Percentiles rank a stretch among this genome's conserved stretches.
Conservation (phyloP, 2,113 vertebrate genomes). For the Tachysurus fulvidraco region DNA sequence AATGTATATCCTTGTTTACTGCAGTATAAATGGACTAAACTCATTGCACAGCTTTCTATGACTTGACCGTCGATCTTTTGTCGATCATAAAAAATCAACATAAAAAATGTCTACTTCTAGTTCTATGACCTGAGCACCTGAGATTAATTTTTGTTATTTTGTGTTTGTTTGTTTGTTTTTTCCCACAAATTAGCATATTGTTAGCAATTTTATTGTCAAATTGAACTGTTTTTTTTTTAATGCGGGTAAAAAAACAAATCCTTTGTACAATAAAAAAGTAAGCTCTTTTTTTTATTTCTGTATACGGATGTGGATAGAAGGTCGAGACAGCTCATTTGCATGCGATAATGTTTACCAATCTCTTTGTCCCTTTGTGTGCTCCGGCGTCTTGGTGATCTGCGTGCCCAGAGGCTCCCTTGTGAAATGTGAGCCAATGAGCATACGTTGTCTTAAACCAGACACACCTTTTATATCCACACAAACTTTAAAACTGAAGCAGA, state of each 20-base stretch:
- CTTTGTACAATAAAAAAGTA: background rate
- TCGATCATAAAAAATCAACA: too few relatives aligned
- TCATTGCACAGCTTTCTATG: background rate
- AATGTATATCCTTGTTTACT: background rate
- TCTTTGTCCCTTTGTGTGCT: slow-evolving; percentile 15
- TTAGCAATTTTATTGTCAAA: background rate
- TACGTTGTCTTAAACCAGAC: slow-evolving; percentile 25
- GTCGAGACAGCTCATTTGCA: background rate
- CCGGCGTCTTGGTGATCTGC: slow-evolving; percentile 24
- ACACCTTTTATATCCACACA: slow-evolving; percentile 32
- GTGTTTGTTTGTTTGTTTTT: background rate
- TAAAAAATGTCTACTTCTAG: too few relatives aligned
- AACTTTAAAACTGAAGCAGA: slow-evolving; percentile 26
- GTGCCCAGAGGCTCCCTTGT: slow-evolving; percentile 27
- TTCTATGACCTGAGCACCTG: background rate
- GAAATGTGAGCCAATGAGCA: slow-evolving; percentile 36
- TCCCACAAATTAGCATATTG: background rate
- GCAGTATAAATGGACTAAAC: background rate
- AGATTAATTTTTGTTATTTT: background rate
- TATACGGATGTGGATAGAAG: background rate
- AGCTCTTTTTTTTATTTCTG: background rate
- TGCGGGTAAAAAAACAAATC: background rate
- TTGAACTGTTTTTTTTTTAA: too few relatives aligned
- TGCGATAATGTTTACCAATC: background rate
- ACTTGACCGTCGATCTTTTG: background rate